Percentiles rank a stretch among this genome's conserved stretches.
These are phyloP conservation scores for Rhodinocichla rosea DNA, from an alignment of 2,113 vertebrate species.

Conservation along the genomic window DNA sequence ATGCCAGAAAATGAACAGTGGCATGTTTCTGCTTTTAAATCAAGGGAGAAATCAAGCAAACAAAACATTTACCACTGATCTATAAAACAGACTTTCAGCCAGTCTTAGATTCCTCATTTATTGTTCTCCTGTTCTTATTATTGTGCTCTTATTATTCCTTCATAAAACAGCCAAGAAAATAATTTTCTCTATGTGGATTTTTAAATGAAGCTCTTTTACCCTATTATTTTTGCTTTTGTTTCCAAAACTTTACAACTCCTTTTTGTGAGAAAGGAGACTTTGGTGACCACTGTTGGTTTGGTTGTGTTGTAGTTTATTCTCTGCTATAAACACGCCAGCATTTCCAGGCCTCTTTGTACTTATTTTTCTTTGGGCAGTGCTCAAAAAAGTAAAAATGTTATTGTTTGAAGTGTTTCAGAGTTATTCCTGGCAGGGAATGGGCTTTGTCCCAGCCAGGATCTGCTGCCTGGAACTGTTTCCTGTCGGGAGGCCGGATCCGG, in stretches of 20 bases:
- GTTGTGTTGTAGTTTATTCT: background rate
- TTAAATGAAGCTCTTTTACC: background rate
- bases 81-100: background rate
- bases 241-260: background rate
- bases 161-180: background rate
- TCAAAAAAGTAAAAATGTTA: slow-evolving; percentile 1
- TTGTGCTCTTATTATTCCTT: background rate
- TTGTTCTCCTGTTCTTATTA: background rate
- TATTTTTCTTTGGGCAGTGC: background rate
- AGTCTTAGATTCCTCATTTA: background rate
- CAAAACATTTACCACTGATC: background rate
- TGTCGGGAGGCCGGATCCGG: fast-evolving
- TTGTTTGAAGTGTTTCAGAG: slow-evolving; percentile 12
- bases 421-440: slow-evolving; percentile 20
- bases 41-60: background rate
- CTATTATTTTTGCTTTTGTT: background rate
- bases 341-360: background rate
- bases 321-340: background rate
- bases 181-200: background rate
- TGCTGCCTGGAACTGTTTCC: background rate
- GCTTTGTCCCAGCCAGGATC: background rate
- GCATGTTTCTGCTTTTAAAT: background rate
- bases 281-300: background rate
- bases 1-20: background rate
- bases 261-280: background rate